Conservation (phyloP, 2,797 vertebrate genomes). For the Enteromius mattozi region DNA sequence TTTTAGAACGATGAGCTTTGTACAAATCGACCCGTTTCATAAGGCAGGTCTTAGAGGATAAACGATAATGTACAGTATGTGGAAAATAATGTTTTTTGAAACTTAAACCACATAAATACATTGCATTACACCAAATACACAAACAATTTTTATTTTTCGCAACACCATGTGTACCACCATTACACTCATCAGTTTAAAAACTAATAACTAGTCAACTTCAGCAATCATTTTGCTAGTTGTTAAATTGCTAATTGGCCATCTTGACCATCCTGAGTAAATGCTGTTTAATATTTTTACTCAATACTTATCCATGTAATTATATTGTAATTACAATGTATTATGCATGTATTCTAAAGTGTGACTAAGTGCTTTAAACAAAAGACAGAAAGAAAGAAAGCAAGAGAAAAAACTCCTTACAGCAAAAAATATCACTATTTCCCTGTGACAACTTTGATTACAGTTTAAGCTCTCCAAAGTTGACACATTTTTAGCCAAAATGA, state of each 20-base stretch:
- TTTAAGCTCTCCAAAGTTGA: constrained; percentile 23
- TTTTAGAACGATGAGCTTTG: too few relatives aligned
- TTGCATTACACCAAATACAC: too few relatives aligned
- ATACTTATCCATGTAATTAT: neutral
- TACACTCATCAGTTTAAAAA: neutral
- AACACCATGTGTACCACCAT: neutral
- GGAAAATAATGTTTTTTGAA: too few relatives aligned
- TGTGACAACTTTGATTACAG: constrained; percentile 13
- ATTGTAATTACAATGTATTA: neutral
- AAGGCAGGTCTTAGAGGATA: too few relatives aligned
- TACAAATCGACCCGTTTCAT: too few relatives aligned
- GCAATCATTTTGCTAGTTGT: neutral
- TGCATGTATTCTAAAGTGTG: neutral
- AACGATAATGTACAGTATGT: too few relatives aligned
- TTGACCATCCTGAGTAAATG: neutral
- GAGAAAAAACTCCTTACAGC: neutral
- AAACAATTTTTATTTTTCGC: too few relatives aligned
- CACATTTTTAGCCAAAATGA: constrained; percentile 4
- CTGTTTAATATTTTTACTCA: neutral
- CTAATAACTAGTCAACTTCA: neutral
- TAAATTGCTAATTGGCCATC: too few relatives aligned
- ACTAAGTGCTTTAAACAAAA: neutral
- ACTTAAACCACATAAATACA: too few relatives aligned
- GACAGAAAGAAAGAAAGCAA: neutral
- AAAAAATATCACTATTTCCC: constrained; percentile 4